Evolutionary conservation across 2,888 invertebrate species (phyloP).

Genomic region (Pollenia angustigena): DNA sequence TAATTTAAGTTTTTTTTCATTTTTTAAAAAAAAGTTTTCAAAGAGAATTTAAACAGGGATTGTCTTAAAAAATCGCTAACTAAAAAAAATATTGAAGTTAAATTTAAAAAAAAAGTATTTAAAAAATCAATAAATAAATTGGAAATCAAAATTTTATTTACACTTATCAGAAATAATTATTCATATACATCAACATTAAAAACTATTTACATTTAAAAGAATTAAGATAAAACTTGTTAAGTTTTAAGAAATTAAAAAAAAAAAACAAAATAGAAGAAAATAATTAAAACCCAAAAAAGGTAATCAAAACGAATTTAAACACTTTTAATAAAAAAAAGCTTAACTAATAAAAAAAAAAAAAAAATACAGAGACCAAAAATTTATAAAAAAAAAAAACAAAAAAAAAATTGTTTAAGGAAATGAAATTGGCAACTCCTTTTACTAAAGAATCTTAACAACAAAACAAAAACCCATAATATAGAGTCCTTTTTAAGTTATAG

Average conservation of each 20-base stretch:
- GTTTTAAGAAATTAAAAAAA: slow-evolving; percentile 1
- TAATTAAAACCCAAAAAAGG: background rate
- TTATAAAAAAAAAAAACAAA: background rate
- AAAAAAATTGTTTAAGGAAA: background rate
- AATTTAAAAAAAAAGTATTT: background rate
- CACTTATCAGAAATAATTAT: too few species aligned
- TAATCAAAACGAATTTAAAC: slow-evolving; percentile 49
- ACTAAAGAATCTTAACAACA: too few species aligned
- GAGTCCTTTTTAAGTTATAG: too few species aligned
- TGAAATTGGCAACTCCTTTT: background rate
- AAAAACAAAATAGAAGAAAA: background rate
- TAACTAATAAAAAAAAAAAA: background rate
- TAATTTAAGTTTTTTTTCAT: slow-evolving; percentile 14
- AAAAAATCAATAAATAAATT: background rate
- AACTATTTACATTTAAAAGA: slow-evolving; percentile 2
- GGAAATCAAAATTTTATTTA: background rate
- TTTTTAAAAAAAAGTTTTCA: background rate
- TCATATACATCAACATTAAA: too few species aligned
- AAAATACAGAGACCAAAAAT: slow-evolving; percentile 1
- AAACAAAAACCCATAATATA: too few species aligned
- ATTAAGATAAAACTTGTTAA: background rate
- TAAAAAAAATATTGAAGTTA: slow-evolving; percentile 4
- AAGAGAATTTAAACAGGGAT: slow-evolving; percentile 49
- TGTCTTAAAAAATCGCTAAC: slow-evolving; percentile 32
- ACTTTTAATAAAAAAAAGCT: slow-evolving; percentile 21